A percentile compares a stretch with the other conserved stretches of the same genome.
These are phyloP conservation scores for Tricholaema leucomelas DNA, from an alignment of 2,113 vertebrate species.

Conservation along the genomic window DNA sequence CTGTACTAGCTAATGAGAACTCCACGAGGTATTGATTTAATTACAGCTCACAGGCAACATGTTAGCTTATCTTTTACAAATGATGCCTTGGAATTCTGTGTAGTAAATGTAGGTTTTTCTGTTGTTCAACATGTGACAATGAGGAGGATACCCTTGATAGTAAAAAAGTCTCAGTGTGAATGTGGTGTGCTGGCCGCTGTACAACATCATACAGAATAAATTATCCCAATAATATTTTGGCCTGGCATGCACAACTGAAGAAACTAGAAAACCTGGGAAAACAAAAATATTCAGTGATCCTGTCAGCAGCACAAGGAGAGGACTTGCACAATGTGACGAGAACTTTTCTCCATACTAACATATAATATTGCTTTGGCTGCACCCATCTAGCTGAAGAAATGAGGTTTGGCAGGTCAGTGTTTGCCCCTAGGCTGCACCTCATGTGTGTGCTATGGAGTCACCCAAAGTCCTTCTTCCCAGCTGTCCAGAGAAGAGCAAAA, in stretches of 20 bases:
- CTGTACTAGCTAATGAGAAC: conserved; percentile 16
- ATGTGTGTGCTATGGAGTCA: background rate
- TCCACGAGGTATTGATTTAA: conserved; percentile 2
- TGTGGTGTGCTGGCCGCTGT: background rate
- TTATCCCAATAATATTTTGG: background rate
- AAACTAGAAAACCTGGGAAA: background rate
- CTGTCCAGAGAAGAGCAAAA: background rate
- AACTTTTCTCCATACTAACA: background rate
- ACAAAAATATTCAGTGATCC: background rate
- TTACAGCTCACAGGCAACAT: background rate
- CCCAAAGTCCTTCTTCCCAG: background rate
- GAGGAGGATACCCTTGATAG: background rate
- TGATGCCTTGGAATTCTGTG: background rate
- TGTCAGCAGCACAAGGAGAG: background rate
- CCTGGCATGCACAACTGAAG: background rate
- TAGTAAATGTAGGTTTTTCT: background rate
- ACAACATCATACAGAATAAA: background rate
- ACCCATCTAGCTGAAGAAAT: background rate
- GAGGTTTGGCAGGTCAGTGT: background rate
- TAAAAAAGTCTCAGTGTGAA: background rate
- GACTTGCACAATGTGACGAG: background rate
- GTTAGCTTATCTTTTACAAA: conserved; percentile 2
- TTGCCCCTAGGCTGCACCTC: background rate
- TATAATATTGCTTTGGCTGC: background rate
- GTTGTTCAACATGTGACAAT: background rate